Base-by-base conservation (phyloP, 2,113 vertebrate species). In the Euleptes europaea region DNA sequence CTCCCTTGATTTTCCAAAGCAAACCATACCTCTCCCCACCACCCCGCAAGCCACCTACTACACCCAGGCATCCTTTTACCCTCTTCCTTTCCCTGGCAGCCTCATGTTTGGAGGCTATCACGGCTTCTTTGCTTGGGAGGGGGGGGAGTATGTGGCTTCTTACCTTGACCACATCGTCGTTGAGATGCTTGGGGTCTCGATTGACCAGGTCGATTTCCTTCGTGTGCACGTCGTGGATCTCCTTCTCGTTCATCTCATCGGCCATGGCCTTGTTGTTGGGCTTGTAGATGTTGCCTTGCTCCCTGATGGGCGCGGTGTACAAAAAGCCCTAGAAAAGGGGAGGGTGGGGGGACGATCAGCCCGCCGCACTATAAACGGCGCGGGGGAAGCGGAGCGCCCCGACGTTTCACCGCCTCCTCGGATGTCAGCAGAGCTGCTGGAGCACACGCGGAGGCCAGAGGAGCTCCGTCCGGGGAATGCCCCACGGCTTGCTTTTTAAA, bases 261-360 rank as follows among this genome's bases (percentile, higher is more conserved):
- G 98, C 98, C 98, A 99, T 99, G 94, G 96, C 96, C 95, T 98
- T 99, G 95, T 99, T 99, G 94, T 99, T 98, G 67, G 99, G 99
- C 89, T 99, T 99, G 96, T 99, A 99, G 92, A 99, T 99, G 95
- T 99, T 99, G 90, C 99, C 99, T 94, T 99, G 97, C 86, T 99
- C 98, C 94, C 98, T 95, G 92, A 98, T 95, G 95, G 98, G 98
- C 69, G 97, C 97, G 14, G 98, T 96, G 85, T 98, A 98, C 79
- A 97, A 91, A 95, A 98, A 98, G 92, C 97, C 98, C 98, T 99
- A 96, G 15, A 82, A 82, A 77, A 84, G 81, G 23, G 54, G 77
- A 80, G 90, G 89, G 86, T 17, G 69, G 80, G n/a, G n/a, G n/a
- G n/a, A n/a, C 74, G 82, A 35, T 65, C 15, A 40, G 57, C 26